These are phyloP conservation scores for Archips xylosteana DNA, from an alignment of 2,888 invertebrate genomes.

Conservation along the genomic window DNA sequence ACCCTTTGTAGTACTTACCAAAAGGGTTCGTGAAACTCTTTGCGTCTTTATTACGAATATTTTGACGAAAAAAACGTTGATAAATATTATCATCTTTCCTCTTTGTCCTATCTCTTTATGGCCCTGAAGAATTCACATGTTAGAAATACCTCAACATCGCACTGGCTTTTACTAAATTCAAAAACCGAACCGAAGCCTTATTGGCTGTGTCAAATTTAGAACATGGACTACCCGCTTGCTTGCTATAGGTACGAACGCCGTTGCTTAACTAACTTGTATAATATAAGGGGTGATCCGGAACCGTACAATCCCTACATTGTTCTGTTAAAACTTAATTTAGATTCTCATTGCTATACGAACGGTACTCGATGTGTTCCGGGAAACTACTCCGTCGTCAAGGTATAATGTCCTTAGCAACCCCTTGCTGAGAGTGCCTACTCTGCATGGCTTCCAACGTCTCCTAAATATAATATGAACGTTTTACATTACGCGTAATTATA, in stretches of 20 bases:
- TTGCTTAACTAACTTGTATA: not conserved
- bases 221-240: not conserved
- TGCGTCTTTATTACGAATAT: slow-evolving; percentile 19
- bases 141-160: not conserved
- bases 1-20: slow-evolving; percentile 30
- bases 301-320: slow-evolving; percentile 1
- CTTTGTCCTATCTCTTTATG: slow-evolving; percentile 2
- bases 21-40: slow-evolving; percentile 22
- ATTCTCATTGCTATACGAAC: not conserved
- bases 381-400: slow-evolving; percentile 20
- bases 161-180: not conserved
- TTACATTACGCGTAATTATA: not conserved
- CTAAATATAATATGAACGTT: not conserved
- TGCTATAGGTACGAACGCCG: not conserved
- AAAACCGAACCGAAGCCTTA: not conserved
- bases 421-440: not conserved
- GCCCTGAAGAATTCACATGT: not conserved
- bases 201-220: slow-evolving; percentile 1
- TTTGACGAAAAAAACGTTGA: slow-evolving; percentile 7
- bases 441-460: slow-evolving; percentile 9
- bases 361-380: not conserved
- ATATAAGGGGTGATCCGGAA: not conserved
- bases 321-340: slow-evolving; percentile 7
- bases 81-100: slow-evolving; percentile 1
- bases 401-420: slow-evolving; percentile 8